These are phyloP conservation scores for Buphagus erythrorhynchus DNA, from an alignment of 2,797 vertebrate genomes.

Conservation along the genomic window DNA sequence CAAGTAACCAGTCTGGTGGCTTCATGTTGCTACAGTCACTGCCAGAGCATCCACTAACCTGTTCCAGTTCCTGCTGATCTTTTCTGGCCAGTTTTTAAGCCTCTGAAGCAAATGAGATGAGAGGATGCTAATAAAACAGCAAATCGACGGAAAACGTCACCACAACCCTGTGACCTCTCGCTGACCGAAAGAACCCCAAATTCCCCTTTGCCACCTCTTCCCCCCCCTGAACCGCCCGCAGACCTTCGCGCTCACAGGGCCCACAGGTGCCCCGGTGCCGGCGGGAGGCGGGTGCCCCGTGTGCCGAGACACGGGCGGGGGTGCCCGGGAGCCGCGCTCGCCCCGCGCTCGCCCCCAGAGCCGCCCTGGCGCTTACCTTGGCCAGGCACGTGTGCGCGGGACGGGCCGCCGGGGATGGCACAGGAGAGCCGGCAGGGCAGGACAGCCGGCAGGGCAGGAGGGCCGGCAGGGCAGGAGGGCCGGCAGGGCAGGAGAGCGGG, in stretches of 20 bases:
- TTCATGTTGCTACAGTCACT: background rate
- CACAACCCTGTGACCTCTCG: background rate
- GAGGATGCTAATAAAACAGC: background rate
- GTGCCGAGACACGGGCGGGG: accelerated
- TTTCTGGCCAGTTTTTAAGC: background rate
- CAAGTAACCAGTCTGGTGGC: background rate
- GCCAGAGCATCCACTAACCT: background rate
- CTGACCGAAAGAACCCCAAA: background rate
- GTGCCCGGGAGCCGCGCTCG: background rate
- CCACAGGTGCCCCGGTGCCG: accelerated
- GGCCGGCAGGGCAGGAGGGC: background rate
- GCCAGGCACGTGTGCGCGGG: background rate
- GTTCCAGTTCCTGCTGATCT: background rate
- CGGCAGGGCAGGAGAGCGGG: background rate
- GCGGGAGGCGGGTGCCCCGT: accelerated
- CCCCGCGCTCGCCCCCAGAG: background rate
- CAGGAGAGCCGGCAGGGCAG: background rate
- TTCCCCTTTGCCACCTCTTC: background rate
- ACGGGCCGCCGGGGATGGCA: background rate
- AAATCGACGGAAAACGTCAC: background rate
- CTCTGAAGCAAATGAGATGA: background rate
- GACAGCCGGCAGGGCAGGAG: background rate
- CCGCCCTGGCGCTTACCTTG: background rate
- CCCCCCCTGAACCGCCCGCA: accelerated
- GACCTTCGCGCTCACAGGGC: accelerated